Percentiles rank a stretch among this genome's conserved stretches.
These are phyloP conservation scores for Hedya salicella DNA, from an alignment of 2,888 invertebrate species.

Conservation along the genomic window DNA sequence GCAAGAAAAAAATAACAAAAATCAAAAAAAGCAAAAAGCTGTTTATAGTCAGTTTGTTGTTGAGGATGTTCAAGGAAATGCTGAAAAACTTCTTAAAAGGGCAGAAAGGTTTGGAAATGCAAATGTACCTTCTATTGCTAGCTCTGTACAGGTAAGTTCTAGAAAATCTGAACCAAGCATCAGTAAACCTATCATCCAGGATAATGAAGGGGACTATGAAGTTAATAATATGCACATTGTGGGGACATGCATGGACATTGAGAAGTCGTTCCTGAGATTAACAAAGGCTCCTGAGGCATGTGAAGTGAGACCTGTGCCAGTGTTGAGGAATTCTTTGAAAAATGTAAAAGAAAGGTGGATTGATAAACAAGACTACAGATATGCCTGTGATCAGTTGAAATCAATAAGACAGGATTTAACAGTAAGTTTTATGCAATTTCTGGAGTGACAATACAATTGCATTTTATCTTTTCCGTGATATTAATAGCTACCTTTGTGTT, in stretches of 20 bases:
- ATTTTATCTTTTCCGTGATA: not conserved
- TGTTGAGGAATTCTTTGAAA: constrained; percentile 93
- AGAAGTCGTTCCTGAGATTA: constrained; percentile 97
- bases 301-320: constrained; percentile 95
- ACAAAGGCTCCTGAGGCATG: constrained; percentile 97
- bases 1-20: constrained; percentile 78
- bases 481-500: not conserved
- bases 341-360: constrained; percentile 97
- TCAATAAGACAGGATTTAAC: constrained; percentile 99
- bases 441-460: not conserved
- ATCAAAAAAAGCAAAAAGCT: constrained; percentile 81
- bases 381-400: constrained; percentile 99
- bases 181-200: constrained; percentile 81
- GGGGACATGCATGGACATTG: constrained; percentile 96
- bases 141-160: constrained; percentile 69
- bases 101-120: constrained; percentile 92
- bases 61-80: constrained; percentile 89
- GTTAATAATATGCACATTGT: constrained; percentile 95
- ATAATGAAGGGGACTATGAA: constrained; percentile 90
- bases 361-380: constrained; percentile 96
- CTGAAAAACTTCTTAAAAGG: constrained; percentile 92
- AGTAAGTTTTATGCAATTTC: constrained; percentile 81
- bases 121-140: constrained; percentile 80
- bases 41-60: constrained; percentile 88
- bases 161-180: constrained; percentile 64